Percentiles rank a stretch among this genome's conserved stretches.
Conservation (phyloP, 2,797 vertebrate genomes). For the Bryconaethiops microstoma region DNA sequence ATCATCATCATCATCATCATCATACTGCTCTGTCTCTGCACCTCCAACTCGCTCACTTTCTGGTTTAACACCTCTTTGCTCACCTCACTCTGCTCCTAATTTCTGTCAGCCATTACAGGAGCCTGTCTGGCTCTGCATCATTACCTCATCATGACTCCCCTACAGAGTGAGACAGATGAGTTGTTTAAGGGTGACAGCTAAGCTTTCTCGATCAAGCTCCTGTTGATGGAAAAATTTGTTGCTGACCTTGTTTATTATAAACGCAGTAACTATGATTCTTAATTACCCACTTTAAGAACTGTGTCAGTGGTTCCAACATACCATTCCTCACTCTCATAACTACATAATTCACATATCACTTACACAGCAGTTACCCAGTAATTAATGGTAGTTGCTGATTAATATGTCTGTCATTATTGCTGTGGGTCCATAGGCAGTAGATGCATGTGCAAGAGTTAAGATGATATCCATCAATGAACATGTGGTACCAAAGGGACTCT, state of each 20-base stretch:
- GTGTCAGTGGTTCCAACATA: background rate
- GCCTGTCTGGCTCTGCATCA: slow-evolving; percentile 35
- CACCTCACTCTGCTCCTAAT: slow-evolving; percentile 19
- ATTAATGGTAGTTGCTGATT: too few relatives aligned
- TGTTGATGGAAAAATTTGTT: background rate
- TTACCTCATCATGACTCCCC: slow-evolving; percentile 12
- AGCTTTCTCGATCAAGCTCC: background rate
- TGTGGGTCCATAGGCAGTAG: too few relatives aligned
- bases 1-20: slow-evolving; percentile 19
- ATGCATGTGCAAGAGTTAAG: too few relatives aligned
- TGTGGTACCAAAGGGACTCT: too few relatives aligned
- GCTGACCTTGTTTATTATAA: background rate
- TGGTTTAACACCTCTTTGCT: slow-evolving; percentile 16
- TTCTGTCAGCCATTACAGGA: slow-evolving; percentile 31
- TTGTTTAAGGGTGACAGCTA: background rate
- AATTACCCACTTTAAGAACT: background rate
- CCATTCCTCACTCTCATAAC: too few relatives aligned
- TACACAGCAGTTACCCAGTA: too few relatives aligned
- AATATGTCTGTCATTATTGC: too few relatives aligned
- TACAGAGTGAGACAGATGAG: slow-evolving; percentile 30
- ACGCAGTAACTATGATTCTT: background rate
- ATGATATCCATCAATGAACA: too few relatives aligned
- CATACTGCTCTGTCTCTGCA: background rate
- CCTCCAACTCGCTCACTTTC: background rate
- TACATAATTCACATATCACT: background rate